A percentile compares a stretch with the other conserved stretches of the same genome.
Evolutionary conservation across 2,797 vertebrate genomes (phyloP).

Genomic region (Amazonetta brasiliensis): DNA sequence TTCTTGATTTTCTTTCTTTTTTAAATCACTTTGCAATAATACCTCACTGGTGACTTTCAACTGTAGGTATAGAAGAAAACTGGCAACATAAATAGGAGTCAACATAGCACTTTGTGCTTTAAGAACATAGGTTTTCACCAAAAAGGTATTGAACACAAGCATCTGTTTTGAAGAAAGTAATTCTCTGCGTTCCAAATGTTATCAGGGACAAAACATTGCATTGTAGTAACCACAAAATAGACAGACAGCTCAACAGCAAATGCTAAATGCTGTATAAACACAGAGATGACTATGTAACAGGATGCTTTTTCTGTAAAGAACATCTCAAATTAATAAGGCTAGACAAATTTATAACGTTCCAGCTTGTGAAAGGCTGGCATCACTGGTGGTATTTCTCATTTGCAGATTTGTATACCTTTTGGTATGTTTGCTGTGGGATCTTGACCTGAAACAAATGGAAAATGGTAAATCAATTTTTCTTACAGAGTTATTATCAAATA

Average conservation of each 20-base stretch:
- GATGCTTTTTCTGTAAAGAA: neutral
- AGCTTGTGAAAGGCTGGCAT: conserved; percentile 19
- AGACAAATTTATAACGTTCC: neutral
- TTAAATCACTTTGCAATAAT: neutral
- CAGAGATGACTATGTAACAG: neutral
- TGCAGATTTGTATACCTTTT: conserved; percentile 77
- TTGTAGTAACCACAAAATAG: neutral
- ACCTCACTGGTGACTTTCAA: neutral
- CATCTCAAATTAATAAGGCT: neutral
- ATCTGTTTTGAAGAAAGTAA: neutral
- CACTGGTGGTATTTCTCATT: neutral
- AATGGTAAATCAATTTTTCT: neutral
- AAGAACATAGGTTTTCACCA: neutral
- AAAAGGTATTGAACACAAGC: neutral
- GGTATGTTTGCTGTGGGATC: conserved; percentile 84
- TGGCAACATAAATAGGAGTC: neutral
- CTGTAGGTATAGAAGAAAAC: neutral
- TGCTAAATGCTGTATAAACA: neutral
- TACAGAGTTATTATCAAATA: neutral
- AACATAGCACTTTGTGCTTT: neutral
- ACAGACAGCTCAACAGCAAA: neutral
- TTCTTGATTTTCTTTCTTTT: rapidly evolving
- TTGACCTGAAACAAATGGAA: conserved; percentile 78
- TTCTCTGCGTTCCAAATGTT: neutral
- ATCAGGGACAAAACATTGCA: neutral